Evolutionary conservation across 2,888 invertebrate species (phyloP).

Genomic region (Limnephilus rhombicus): DNA sequence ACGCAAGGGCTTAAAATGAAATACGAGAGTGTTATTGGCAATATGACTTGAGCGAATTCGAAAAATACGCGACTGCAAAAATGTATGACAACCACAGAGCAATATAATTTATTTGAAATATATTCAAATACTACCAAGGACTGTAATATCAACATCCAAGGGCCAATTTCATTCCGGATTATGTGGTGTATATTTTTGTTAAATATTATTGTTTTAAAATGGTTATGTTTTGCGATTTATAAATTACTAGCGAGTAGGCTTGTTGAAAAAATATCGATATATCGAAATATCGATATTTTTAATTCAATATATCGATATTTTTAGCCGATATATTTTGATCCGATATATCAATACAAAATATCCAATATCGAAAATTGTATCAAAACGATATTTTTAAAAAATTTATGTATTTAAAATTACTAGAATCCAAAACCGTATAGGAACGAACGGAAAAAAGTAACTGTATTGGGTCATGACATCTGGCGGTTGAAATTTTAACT

Average conservation of each 20-base stretch:
- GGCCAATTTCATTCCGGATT: background rate
- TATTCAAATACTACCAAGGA: background rate
- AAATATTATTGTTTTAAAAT: background rate
- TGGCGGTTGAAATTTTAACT: no score
- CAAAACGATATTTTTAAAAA: no score
- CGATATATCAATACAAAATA: no score
- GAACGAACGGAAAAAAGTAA: no score
- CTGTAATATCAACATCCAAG: background rate
- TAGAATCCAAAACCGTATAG: no score
- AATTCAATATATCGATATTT: no score
- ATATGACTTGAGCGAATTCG: background rate
- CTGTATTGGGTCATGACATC: no score
- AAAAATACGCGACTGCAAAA: conserved; percentile 16
- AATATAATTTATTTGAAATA: background rate
- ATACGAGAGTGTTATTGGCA: conserved; percentile 29
- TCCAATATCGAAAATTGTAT: no score
- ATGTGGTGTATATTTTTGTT: background rate
- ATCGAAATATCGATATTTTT: no score
- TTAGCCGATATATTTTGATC: no score
- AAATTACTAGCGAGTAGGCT: background rate
- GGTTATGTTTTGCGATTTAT: background rate
- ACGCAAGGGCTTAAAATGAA: conserved; percentile 11
- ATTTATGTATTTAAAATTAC: no score
- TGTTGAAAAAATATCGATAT: no score
- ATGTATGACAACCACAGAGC: background rate